Evolutionary conservation across 2,888 invertebrate species (phyloP).

Genomic region (Atherix ibis): DNA sequence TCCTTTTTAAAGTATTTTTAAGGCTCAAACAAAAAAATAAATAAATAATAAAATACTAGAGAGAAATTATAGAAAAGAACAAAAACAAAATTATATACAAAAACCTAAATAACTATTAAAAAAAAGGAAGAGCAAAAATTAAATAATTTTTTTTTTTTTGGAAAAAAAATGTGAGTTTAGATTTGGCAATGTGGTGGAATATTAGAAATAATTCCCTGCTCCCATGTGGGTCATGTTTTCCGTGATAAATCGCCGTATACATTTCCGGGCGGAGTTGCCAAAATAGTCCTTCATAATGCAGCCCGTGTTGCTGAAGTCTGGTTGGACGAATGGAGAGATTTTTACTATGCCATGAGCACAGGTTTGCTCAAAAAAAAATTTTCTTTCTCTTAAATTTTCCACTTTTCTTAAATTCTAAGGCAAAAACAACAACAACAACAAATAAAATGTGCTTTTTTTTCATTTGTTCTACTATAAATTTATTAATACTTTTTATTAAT

Average conservation of each 20-base stretch:
- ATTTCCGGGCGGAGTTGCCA: conserved; percentile 96
- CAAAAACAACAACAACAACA: conserved; percentile 7
- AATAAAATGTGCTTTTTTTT: conserved; percentile 7
- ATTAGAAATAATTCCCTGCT: conserved; percentile 89
- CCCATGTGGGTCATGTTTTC: conserved; percentile 95
- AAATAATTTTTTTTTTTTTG: conserved; percentile 3
- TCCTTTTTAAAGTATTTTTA: too few species aligned
- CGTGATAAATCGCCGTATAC: conserved; percentile 96
- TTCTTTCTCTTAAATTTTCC: conserved; percentile 2
- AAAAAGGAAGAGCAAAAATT: too few species aligned
- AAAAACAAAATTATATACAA: too few species aligned
- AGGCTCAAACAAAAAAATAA: too few species aligned
- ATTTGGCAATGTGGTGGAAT: conserved; percentile 96
- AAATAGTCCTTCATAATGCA: conserved; percentile 95
- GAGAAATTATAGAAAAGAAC: too few species aligned
- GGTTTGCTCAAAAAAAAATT: conserved; percentile 43
- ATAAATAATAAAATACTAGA: too few species aligned
- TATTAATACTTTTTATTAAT: background rate
- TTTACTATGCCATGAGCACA: conserved; percentile 98
- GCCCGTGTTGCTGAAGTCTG: conserved; percentile 98
- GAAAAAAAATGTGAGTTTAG: conserved; percentile 36
- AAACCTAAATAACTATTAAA: background rate
- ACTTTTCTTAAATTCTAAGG: background rate
- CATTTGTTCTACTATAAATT: conserved; percentile 3
- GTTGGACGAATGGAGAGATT: conserved; percentile 99